A percentile compares a stretch with the other conserved stretches of the same genome.
Conservation (phyloP, 2,113 vertebrate species). For the Apodemus sylvaticus region DNA sequence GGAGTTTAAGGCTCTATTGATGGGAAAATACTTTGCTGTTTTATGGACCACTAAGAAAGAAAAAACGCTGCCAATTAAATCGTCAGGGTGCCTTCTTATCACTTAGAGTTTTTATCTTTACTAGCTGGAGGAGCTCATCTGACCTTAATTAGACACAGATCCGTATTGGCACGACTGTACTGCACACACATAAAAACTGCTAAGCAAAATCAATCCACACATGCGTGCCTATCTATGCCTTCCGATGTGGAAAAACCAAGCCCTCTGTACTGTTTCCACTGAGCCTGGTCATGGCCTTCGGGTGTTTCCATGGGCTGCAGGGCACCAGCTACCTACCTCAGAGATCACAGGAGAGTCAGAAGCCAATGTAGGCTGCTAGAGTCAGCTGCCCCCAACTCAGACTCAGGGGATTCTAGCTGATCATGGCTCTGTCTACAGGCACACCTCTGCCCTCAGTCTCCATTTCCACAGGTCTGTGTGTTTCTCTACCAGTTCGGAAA, state of each 20-base stretch:
- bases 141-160: background rate
- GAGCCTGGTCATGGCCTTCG: rapidly evolving
- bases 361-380: no score
- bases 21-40: background rate
- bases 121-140: background rate
- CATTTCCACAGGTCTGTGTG: background rate
- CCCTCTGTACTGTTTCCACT: rapidly evolving
- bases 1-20: background rate
- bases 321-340: rapidly evolving
- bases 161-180: background rate
- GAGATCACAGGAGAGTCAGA: background rate
- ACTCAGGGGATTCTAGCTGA: background rate
- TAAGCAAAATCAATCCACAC: background rate
- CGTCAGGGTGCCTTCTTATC: background rate
- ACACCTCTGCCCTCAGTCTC: rapidly evolving
- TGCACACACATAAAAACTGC: background rate
- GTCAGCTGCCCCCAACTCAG: rapidly evolving
- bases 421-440: no score
- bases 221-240: background rate
- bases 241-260: rapidly evolving
- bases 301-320: rapidly evolving
- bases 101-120: background rate
- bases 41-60: conserved; percentile 60
- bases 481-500: background rate
- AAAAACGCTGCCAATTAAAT: conserved; percentile 53